Percentiles rank a stretch among this genome's conserved stretches.
Conservation (phyloP, 2,113 vertebrate genomes). For the Corythoichthys haematopterus region DNA sequence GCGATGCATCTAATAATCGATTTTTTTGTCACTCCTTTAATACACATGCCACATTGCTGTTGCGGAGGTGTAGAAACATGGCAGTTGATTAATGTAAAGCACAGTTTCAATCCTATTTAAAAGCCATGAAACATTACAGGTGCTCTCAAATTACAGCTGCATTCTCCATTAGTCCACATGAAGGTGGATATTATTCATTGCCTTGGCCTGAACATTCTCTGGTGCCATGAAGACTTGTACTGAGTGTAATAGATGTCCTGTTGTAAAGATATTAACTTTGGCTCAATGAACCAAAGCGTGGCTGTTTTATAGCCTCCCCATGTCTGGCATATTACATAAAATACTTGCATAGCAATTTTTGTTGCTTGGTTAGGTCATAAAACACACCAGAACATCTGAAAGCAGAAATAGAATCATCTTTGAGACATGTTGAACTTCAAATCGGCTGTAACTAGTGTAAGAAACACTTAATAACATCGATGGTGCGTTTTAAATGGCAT, state of each 20-base stretch:
- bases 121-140: conserved; percentile 24
- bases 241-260: conserved; percentile 36
- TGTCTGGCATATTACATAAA: conserved; percentile 42
- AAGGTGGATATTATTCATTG: conserved; percentile 32
- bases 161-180: conserved; percentile 10
- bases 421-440: conserved; percentile 18
- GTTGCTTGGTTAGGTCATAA: conserved; percentile 28
- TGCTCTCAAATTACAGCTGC: conserved; percentile 44
- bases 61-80: conserved; percentile 47
- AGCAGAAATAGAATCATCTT: conserved; percentile 20
- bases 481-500: conserved; percentile 19
- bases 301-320: conserved; percentile 39
- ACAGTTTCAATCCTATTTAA: conserved; percentile 35
- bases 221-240: conserved; percentile 17
- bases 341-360: conserved; percentile 32
- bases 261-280: conserved; percentile 51
- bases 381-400: conserved; percentile 34
- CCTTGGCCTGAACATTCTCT: conserved; percentile 28
- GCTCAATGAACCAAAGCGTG: conserved; percentile 48
- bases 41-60: neutral
- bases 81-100: conserved; percentile 47
- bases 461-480: conserved; percentile 20
- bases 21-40: too few species aligned
- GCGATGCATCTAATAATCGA: too few species aligned
- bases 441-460: conserved; percentile 7